phyloP scores from a whole-genome alignment of 2,888 invertebrate species.

The Alloscopus bannaensis region DNA sequence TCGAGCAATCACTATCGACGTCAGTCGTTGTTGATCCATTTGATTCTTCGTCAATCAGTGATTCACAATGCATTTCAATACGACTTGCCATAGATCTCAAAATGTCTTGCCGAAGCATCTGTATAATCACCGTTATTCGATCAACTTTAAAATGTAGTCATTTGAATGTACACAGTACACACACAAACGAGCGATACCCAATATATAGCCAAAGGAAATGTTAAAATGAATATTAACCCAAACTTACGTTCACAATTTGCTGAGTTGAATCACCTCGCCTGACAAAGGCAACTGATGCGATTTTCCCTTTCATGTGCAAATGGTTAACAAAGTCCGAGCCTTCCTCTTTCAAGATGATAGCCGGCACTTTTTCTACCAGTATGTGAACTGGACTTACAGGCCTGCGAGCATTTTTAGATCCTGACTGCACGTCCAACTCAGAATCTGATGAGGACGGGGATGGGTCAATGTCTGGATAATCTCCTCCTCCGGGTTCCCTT shows the following conservation, averaged over 20 bases:
- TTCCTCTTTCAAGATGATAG: constrained; percentile 38
- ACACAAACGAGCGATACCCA: background rate
- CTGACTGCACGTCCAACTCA: constrained; percentile 25
- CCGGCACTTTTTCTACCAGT: constrained; percentile 69
- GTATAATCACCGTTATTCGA: background rate
- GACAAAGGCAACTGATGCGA: constrained; percentile 69
- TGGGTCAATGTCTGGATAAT: constrained; percentile 23
- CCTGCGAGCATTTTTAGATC: constrained; percentile 1
- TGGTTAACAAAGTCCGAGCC: constrained; percentile 70
- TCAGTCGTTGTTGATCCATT: constrained; percentile 72
- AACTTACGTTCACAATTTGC: constrained; percentile 44
- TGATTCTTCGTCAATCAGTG: constrained; percentile 87
- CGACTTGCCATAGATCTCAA: constrained; percentile 89
- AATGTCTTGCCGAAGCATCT: constrained; percentile 88
- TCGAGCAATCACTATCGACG: constrained; percentile 56
- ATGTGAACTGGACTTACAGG: constrained; percentile 68
- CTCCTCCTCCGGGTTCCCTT: constrained; percentile 23
- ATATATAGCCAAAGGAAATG: no score
- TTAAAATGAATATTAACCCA: background rate
- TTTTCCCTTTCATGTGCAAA: constrained; percentile 71
- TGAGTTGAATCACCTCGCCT: constrained; percentile 59
- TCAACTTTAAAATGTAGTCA: constrained; percentile 29
- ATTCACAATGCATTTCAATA: constrained; percentile 95
- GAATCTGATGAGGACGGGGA: constrained; percentile 23
- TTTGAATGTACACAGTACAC: constrained; percentile 1